Evolutionary conservation across 2,113 vertebrate species (phyloP), one percentile per base, ranked within the genome.

Genomic region (Brachyistius frenatus): DNA sequence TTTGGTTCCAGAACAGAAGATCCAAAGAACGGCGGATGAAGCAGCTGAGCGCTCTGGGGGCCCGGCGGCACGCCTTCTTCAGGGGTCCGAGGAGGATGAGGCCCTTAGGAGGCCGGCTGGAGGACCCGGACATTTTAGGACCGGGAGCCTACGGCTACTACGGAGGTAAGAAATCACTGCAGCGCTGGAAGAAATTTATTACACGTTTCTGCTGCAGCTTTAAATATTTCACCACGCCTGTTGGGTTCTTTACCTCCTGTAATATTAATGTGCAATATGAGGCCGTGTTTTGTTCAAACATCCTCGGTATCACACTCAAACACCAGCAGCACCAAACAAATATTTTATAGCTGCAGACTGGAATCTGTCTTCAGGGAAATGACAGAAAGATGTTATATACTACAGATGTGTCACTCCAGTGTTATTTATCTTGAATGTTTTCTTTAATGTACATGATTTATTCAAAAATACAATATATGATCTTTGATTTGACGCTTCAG

Each of bases 11-110:
- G 88, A 93, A 93, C 87, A 81, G 92, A 73, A 49, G 97, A 78
- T 99, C 97, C 88, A 99, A 99, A 92, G 97, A 99, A 89, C 92
- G 97, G 16, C 79, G 97, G 16, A 99, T 99, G 97, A 99, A 98
- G 79, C 97, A 99, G 92, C 93, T 99, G 89, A 99, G 97, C 36
- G 97, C 97, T 0, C 94, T 99, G 58, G 97, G 97, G 0, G 97
- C 97, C 13, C 93, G 97, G 49, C 93, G 97, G 33, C 97, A 99
- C 36, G 96, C 97, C 66, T 98, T 99, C 89, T 99, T 98, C 93
- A 91, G 97, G 89, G 97, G 97, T 76, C 97, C 97, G 0, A 91
- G 97, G 88, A 96, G 97, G 91, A 98, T 98, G 97, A 95, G 97
- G 81, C 96, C 96, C 47, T 91, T 99, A 70, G 98, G 97, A 1